Conservation (phyloP, 35 echinoderm and acorn worm genomes). For the Apostichopus parvimensis region DNA sequence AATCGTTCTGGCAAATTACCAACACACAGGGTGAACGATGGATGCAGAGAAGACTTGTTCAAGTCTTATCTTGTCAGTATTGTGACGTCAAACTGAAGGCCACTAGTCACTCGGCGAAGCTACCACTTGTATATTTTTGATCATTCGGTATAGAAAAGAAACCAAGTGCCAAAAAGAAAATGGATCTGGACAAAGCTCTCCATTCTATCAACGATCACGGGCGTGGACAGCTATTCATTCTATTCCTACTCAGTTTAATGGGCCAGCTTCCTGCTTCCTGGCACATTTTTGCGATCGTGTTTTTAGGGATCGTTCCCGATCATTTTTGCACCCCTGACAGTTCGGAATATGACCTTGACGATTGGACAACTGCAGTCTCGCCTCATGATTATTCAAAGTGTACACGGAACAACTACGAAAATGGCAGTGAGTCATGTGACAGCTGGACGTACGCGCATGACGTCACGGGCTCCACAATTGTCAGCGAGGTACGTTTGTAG, state of each 20-base stretch:
- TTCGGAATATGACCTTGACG: background rate
- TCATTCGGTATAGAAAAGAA: too few species aligned
- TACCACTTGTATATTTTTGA: too few species aligned
- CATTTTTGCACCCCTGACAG: background rate
- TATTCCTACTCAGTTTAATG: background rate
- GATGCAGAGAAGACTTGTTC: too few species aligned
- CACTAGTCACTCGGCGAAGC: too few species aligned
- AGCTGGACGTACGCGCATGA: constrained; percentile 19
- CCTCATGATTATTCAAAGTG: background rate
- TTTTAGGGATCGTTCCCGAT: constrained; percentile 12
- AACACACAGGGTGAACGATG: too few species aligned
- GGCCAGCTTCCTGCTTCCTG: constrained; percentile 41
- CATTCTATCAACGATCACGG: background rate
- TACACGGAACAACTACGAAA: background rate
- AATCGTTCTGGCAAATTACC: too few species aligned
- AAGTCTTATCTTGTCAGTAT: too few species aligned
- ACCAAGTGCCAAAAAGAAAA: background rate
- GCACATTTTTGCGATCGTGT: constrained; percentile 36
- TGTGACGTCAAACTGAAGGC: too few species aligned
- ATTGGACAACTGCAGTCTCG: background rate
- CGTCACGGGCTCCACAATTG: constrained; percentile 10
- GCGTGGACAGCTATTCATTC: background rate
- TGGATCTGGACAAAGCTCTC: constrained; percentile 1
- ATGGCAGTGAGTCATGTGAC: background rate
- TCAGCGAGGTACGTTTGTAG: constrained; percentile 26